Evolutionary conservation across 2,113 vertebrate genomes (phyloP).

Genomic region (Aphyosemion australe): DNA sequence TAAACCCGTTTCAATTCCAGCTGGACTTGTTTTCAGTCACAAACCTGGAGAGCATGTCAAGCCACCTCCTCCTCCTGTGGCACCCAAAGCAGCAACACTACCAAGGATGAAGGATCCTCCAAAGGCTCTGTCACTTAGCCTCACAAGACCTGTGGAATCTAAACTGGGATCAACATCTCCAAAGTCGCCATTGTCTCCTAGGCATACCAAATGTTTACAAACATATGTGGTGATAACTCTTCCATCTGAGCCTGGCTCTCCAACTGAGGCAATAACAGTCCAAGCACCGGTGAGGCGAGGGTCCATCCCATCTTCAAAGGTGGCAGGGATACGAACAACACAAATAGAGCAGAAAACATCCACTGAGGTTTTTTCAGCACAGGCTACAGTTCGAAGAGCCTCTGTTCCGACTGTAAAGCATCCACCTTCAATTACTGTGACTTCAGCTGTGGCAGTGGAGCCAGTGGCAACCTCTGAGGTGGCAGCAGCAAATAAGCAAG

Average conservation of each 20-base stretch:
- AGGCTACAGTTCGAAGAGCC: constrained; percentile 54
- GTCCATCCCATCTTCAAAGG: constrained; percentile 65
- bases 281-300: constrained; percentile 79
- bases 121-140: constrained; percentile 86
- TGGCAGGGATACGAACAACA: constrained; percentile 63
- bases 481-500: constrained; percentile 30
- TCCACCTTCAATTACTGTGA: constrained; percentile 29
- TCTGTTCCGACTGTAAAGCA: constrained; percentile 65
- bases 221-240: constrained; percentile 97
- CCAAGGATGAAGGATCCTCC: constrained; percentile 84
- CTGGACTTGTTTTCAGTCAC: constrained; percentile 90
- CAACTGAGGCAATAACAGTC: constrained; percentile 86
- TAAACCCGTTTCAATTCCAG: constrained; percentile 91
- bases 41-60: constrained; percentile 85
- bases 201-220: constrained; percentile 87
- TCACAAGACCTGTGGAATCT: constrained; percentile 85
- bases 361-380: constrained; percentile 54
- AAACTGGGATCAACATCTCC: constrained; percentile 85
- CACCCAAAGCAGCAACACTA: constrained; percentile 80
- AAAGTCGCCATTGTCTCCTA: constrained; percentile 92
- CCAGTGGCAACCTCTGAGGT: constrained; percentile 25
- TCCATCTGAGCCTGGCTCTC: constrained; percentile 94
- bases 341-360: constrained; percentile 69
- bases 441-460: constrained; percentile 27
- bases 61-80: constrained; percentile 83